Percentiles rank a stretch among this genome's conserved stretches.
These are phyloP conservation scores for Bovichtus variegatus DNA, from an alignment of 2,797 vertebrate genomes.

Conservation along the genomic window DNA sequence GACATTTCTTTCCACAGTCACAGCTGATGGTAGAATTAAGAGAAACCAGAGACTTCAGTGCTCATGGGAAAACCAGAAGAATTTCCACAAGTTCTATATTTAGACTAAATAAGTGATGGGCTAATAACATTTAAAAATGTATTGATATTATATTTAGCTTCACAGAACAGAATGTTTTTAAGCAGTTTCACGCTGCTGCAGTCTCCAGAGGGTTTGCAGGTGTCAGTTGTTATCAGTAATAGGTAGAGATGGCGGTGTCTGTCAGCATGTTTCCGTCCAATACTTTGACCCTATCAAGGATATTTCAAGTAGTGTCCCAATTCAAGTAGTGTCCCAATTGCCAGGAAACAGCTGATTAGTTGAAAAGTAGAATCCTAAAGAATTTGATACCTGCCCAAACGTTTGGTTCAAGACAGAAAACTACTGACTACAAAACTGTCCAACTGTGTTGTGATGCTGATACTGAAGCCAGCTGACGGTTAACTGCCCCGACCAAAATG, in stretches of 20 bases:
- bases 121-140: neutral
- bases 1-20: neutral
- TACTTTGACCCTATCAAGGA: neutral
- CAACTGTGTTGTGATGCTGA: neutral
- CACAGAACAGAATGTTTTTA: neutral
- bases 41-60: neutral
- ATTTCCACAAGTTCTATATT: neutral
- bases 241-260: neutral
- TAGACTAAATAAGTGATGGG: neutral
- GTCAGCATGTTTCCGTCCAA: neutral
- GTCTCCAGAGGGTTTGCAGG: neutral
- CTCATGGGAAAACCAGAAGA: neutral
- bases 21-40: neutral
- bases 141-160: neutral
- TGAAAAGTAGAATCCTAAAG: neutral
- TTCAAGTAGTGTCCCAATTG: neutral
- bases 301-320: neutral
- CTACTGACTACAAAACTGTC: neutral
- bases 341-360: neutral
- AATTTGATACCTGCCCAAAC: neutral
- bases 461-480: conserved; percentile 25
- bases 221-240: neutral
- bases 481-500: conserved; percentile 37
- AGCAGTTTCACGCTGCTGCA: neutral
- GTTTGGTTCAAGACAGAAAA: neutral